These are phyloP conservation scores for Galerucella nymphaeae DNA, from an alignment of 2,888 invertebrate species.

Conservation along the genomic window DNA sequence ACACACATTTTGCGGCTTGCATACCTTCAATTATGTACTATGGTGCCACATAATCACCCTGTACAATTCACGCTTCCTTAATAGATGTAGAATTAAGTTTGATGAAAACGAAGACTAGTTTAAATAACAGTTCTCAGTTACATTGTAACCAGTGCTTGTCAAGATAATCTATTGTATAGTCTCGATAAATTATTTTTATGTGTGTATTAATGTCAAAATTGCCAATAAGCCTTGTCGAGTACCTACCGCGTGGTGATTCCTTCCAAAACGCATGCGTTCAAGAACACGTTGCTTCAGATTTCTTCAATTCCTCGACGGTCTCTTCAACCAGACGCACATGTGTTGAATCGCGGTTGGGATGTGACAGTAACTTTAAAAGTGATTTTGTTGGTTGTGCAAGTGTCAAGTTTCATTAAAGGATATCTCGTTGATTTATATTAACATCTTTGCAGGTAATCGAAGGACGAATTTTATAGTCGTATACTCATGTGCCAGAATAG, in stretches of 20 bases:
- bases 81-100: not conserved
- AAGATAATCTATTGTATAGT: slow-evolving; percentile 3
- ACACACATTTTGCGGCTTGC: too few species aligned
- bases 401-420: slow-evolving; percentile 4
- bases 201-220: slow-evolving; percentile 19
- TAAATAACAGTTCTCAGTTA: not conserved
- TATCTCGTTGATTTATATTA: not conserved
- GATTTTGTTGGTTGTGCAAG: not conserved
- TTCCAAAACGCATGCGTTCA: slow-evolving; percentile 54
- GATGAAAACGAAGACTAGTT: slow-evolving; percentile 2
- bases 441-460: not conserved
- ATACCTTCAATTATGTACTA: too few species aligned
- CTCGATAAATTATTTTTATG: slow-evolving; percentile 14
- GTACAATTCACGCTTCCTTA: not conserved
- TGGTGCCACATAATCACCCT: not conserved
- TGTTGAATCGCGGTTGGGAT: slow-evolving; percentile 23
- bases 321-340: slow-evolving; percentile 34
- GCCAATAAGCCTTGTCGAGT: slow-evolving; percentile 8
- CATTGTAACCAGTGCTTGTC: not conserved
- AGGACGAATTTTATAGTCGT: not conserved
- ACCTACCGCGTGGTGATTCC: slow-evolving; percentile 33
- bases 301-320: slow-evolving; percentile 18
- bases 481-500: too few species aligned
- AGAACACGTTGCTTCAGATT: slow-evolving; percentile 58
- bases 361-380: slow-evolving; percentile 5